phyloP scores from a whole-genome alignment of 2,888 invertebrate genomes.

The Ditylenchus weischeri region DNA sequence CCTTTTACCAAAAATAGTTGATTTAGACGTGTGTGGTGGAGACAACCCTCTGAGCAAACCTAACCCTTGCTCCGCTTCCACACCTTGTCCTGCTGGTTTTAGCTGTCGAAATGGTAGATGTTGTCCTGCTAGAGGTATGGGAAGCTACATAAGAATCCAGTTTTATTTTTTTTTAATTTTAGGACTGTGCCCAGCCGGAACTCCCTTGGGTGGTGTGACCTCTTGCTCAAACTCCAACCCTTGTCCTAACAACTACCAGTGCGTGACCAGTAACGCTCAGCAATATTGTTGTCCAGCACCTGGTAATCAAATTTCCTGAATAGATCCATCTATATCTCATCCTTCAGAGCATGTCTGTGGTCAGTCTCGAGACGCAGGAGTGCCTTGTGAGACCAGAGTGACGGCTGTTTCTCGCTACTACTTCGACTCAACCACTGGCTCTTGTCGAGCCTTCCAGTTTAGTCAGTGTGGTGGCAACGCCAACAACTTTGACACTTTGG shows the following conservation, averaged over 20 bases:
- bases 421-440: conserved; percentile 40
- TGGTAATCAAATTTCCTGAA: conserved; percentile 12
- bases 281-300: conserved; percentile 55
- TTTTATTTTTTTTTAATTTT: conserved; percentile 20
- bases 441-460: conserved; percentile 44
- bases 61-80: conserved; percentile 46
- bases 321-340: neutral
- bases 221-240: conserved; percentile 49
- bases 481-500: conserved; percentile 56
- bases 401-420: conserved; percentile 38
- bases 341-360: conserved; percentile 38
- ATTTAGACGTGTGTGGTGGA: conserved; percentile 50
- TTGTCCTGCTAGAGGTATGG: conserved; percentile 47
- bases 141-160: no score
- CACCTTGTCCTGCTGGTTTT: conserved; percentile 53
- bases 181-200: conserved; percentile 55
- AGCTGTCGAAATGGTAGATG: conserved; percentile 53
- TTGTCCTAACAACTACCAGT: conserved; percentile 54
- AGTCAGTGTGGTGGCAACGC: conserved; percentile 56
- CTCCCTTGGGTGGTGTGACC: conserved; percentile 51
- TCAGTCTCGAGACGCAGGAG: conserved; percentile 35
- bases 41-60: conserved; percentile 48
- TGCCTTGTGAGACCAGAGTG: conserved; percentile 32
- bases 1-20: neutral
- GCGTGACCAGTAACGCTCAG: conserved; percentile 51